Evolutionary conservation across 2,113 vertebrate species (phyloP).

Genomic region (Malaclemys terrapin): DNA sequence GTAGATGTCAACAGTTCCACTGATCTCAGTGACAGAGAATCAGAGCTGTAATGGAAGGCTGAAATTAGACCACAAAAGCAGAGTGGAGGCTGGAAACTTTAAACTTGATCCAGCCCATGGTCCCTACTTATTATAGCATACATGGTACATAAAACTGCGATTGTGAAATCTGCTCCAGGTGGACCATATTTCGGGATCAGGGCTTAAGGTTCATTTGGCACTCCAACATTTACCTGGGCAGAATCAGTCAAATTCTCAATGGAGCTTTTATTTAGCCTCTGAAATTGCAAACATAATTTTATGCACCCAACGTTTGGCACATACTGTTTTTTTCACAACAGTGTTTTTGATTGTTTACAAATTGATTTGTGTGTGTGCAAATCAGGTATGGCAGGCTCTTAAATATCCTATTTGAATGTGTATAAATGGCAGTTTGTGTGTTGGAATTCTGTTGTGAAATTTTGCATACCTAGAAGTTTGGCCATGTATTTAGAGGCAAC

Average conservation of each 20-base stretch:
- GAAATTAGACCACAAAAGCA: not conserved
- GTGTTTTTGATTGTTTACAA: not conserved
- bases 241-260: not conserved
- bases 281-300: not conserved
- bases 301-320: not conserved
- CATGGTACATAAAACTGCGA: not conserved
- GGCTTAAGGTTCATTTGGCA: not conserved
- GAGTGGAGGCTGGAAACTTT: not conserved
- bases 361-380: not conserved
- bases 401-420: not conserved
- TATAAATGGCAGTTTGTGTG: not conserved
- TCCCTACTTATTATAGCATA: not conserved
- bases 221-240: fast-evolving
- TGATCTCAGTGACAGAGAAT: not conserved
- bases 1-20: not conserved
- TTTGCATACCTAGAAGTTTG: not conserved
- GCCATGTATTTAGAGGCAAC: not conserved
- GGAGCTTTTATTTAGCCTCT: not conserved
- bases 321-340: fast-evolving
- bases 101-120: not conserved
- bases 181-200: not conserved
- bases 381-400: not conserved
- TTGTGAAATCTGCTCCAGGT: not conserved
- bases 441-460: not conserved
- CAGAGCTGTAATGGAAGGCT: not conserved